Percentiles rank a stretch among this genome's conserved stretches.
These are phyloP conservation scores for Teleogryllus oceanicus DNA, from an alignment of 2,888 invertebrate species.

Conservation along the genomic window DNA sequence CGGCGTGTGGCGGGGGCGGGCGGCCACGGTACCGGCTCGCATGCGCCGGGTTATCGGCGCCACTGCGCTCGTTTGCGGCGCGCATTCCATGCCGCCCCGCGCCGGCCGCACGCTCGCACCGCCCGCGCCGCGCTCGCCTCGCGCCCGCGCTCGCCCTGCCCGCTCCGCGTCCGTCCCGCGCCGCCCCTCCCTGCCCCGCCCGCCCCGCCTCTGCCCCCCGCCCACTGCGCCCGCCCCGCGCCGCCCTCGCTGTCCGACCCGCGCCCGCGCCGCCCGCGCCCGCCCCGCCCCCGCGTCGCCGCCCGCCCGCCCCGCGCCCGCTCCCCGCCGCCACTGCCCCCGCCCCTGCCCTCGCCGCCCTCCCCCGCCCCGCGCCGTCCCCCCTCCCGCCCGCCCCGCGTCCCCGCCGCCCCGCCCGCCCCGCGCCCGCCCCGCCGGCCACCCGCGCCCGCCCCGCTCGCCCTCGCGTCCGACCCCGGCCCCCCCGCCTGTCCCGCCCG, in stretches of 20 bases:
- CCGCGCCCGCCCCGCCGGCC: neutral
- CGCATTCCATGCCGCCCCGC: neutral
- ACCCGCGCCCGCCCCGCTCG: neutral
- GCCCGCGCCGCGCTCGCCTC: neutral
- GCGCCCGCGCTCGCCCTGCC: neutral
- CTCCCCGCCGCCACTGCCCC: neutral
- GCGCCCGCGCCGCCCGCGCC: too few species aligned
- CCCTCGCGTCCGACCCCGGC: too few species aligned
- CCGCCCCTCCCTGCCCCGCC: neutral
- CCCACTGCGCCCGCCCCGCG: too few species aligned
- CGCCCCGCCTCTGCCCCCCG: too few species aligned
- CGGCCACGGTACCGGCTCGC: too few species aligned
- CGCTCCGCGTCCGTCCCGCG: neutral
- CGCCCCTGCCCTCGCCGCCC: neutral
- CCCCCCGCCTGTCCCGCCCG: too few species aligned
- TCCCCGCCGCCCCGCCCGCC: neutral
- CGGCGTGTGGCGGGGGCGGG: too few species aligned
- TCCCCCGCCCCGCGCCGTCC: neutral
- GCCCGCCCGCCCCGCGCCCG: too few species aligned
- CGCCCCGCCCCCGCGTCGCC: too few species aligned
- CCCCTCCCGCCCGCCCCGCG: neutral
- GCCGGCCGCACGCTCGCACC: too few species aligned
- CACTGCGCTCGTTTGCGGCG: neutral
- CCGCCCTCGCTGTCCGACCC: too few species aligned
- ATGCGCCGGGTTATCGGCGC: neutral